These are phyloP conservation scores for Lepilemur ruficaudatus DNA, from an alignment of 2,797 vertebrate species.

Conservation along the genomic window DNA sequence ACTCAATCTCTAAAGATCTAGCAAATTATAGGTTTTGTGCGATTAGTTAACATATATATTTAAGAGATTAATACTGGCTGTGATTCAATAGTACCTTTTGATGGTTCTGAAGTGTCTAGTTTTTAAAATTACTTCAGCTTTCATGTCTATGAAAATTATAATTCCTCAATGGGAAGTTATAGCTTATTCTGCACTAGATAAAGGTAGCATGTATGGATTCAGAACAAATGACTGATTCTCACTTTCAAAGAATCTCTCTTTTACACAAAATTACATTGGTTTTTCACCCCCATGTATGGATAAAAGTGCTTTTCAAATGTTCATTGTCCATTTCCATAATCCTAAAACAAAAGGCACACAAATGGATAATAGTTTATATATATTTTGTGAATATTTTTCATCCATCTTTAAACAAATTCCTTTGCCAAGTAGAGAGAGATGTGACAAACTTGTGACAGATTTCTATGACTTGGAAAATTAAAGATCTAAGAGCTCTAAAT, in stretches of 20 bases:
- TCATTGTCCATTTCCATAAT: slow-evolving; percentile 57
- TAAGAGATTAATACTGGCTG: slow-evolving; percentile 30
- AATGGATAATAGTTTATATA: slow-evolving; percentile 70
- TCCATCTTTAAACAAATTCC: slow-evolving; percentile 63
- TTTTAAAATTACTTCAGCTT: slow-evolving; percentile 27
- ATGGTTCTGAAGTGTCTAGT: slow-evolving; percentile 10
- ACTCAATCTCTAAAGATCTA: slow-evolving; percentile 21
- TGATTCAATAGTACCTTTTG: background rate
- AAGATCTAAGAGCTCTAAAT: slow-evolving; percentile 8
- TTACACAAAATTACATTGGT: slow-evolving; percentile 62
- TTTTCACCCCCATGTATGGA: slow-evolving; percentile 34
- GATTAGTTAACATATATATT: slow-evolving; percentile 33
- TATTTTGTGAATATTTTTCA: slow-evolving; percentile 67
- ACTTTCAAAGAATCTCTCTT: slow-evolving; percentile 11
- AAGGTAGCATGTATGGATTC: background rate
- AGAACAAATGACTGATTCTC: background rate
- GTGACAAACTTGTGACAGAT: slow-evolving; percentile 20
- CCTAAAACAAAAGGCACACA: slow-evolving; percentile 80
- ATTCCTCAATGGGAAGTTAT: background rate
- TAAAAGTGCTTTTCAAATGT: slow-evolving; percentile 72
- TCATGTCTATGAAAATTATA: background rate
- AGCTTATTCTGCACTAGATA: slow-evolving; percentile 49
- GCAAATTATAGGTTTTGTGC: slow-evolving; percentile 45
- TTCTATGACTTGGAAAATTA: background rate
- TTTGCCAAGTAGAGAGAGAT: slow-evolving; percentile 49